phyloP scores from a whole-genome alignment of 64 coral and sea anemone species.

The Catalaphyllia jardinei region DNA sequence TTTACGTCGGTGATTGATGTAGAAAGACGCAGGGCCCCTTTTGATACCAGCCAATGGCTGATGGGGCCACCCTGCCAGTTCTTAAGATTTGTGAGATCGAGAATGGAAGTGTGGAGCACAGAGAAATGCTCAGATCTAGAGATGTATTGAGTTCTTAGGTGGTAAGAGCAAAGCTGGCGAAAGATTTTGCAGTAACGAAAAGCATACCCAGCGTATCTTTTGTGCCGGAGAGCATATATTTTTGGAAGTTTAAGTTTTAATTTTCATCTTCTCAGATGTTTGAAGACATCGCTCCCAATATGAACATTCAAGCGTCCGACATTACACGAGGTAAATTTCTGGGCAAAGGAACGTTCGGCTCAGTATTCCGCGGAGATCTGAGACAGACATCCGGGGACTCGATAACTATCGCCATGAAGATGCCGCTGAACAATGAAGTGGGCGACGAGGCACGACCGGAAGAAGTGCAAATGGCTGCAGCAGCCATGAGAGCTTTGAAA shows the following conservation, averaged over 20 bases:
- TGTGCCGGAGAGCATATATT: no score
- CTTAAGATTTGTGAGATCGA: no score
- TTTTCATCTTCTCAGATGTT: conserved; percentile 69
- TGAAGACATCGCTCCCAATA: conserved; percentile 92
- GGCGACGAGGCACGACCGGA: conserved; percentile 78
- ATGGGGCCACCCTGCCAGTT: no score
- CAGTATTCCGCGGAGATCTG: conserved; percentile 92
- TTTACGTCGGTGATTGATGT: no score
- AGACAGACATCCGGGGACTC: conserved; percentile 52
- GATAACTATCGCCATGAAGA: conserved; percentile 87
- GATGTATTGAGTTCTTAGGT: no score
- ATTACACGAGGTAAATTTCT: conserved; percentile 80
- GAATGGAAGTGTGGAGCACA: no score
- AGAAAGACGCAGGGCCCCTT: no score
- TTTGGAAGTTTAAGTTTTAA: not conserved
- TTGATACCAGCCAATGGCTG: no score
- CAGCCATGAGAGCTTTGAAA: conserved; percentile 70
- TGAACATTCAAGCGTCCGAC: conserved; percentile 68
- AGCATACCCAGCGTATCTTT: no score
- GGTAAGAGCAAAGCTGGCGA: no score
- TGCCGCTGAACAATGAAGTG: conserved; percentile 95
- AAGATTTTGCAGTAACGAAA: no score
- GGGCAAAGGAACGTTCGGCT: conserved; percentile 93
- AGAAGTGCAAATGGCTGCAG: conserved; percentile 79
- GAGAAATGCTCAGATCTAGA: no score